These are phyloP conservation scores for Tragelaphus scriptus DNA, from an alignment of 2,113 vertebrate species.

Conservation along the genomic window DNA sequence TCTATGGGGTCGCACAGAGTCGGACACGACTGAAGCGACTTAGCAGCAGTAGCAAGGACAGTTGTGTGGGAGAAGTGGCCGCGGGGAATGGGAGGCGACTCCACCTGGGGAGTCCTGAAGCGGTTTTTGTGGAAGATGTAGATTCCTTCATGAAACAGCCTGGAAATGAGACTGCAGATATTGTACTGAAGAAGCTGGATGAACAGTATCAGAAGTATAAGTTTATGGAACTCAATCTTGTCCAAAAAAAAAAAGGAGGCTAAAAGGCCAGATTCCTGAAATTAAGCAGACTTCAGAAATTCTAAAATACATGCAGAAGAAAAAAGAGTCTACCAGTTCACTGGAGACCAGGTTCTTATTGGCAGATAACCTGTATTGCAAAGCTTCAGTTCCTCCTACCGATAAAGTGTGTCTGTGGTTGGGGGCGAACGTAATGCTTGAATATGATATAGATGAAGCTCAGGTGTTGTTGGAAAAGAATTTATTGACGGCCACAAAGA, in stretches of 20 bases:
- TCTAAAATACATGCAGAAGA: too few relatives aligned
- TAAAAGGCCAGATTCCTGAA: too few relatives aligned
- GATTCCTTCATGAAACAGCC: too few relatives aligned
- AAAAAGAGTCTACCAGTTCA: conserved; percentile 84
- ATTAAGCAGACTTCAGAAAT: too few relatives aligned
- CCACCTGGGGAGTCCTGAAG: conserved; percentile 93
- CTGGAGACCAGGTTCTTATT: conserved; percentile 97
- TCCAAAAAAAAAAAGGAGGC: conserved; percentile 92
- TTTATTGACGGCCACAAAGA: too few relatives aligned
- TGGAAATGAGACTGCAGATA: conserved; percentile 80
- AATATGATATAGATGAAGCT: too few relatives aligned
- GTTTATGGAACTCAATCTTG: conserved; percentile 98
- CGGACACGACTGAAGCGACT: too few relatives aligned
- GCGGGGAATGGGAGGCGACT: conserved; percentile 81
- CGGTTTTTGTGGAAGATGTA: conserved; percentile 86
- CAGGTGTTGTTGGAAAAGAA: too few relatives aligned
- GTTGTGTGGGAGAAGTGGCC: too few relatives aligned
- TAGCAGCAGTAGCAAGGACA: too few relatives aligned
- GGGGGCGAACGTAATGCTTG: conserved; percentile 80
- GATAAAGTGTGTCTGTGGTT: conserved; percentile 99
- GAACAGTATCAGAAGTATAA: conserved; percentile 99
- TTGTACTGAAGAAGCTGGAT: conserved; percentile 92
- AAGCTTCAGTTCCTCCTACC: conserved; percentile 94
- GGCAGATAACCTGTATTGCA: conserved; percentile 97
- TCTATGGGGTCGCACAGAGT: too few relatives aligned